phyloP scores from a whole-genome alignment of 2,113 vertebrate species.

The Caretta caretta region DNA sequence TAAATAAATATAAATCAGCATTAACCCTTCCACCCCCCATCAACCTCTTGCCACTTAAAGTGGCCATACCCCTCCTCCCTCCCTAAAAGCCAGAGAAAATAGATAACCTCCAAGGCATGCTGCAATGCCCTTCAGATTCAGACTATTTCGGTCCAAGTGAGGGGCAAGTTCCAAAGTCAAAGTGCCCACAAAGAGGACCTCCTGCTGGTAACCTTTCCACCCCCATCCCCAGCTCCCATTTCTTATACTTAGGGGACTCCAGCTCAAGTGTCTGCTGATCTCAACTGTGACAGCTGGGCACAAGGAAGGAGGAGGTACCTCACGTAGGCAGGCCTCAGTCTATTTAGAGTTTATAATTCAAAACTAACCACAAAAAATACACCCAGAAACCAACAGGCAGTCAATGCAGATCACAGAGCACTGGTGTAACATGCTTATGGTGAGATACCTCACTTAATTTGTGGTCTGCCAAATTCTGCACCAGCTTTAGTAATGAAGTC shows the following conservation, averaged over 20 bases:
- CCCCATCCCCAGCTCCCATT: not conserved
- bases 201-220: not conserved
- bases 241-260: not conserved
- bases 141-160: not conserved
- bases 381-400: not conserved
- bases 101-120: not conserved
- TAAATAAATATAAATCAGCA: not conserved
- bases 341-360: not conserved
- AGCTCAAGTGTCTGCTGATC: not conserved
- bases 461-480: not conserved
- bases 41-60: not conserved
- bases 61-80: not conserved
- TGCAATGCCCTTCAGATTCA: not conserved
- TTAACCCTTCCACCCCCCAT: not conserved
- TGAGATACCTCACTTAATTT: not conserved
- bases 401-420: not conserved
- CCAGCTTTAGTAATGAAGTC: not conserved
- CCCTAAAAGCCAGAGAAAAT: not conserved
- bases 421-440: not conserved
- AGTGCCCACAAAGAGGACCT: not conserved
- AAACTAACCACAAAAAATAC: not conserved
- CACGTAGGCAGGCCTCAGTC: not conserved
- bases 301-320: rapidly evolving
- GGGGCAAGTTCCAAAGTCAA: not conserved
- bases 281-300: not conserved